Evolutionary conservation across 2,888 invertebrate species (phyloP).

Genomic region (Oscheius onirici): DNA sequence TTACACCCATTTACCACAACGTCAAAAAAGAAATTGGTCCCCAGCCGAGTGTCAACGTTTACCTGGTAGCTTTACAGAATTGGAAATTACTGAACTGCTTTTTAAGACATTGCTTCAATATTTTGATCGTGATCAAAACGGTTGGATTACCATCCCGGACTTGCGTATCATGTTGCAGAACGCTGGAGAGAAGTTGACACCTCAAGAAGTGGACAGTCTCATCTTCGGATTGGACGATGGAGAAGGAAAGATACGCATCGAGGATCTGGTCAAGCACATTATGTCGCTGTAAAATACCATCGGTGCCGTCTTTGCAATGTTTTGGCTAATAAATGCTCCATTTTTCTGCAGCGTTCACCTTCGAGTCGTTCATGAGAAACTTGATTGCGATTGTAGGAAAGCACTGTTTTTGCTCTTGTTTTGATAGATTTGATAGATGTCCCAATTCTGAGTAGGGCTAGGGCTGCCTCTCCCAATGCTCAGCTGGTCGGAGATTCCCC

Average conservation of each 20-base stretch:
- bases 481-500: no score
- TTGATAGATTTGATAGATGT: no score
- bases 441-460: no score
- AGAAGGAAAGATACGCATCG: conserved; percentile 48
- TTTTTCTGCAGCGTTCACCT: no score
- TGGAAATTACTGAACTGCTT: no score
- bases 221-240: conserved; percentile 41
- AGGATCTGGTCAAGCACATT: conserved; percentile 34
- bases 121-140: conserved; percentile 64
- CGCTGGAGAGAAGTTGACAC: conserved; percentile 43
- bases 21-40: conserved; percentile 52
- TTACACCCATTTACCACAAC: conserved; percentile 60
- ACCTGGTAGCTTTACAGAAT: conserved; percentile 37
- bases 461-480: no score
- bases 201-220: conserved; percentile 44
- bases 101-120: conserved; percentile 55
- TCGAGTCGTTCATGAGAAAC: no score
- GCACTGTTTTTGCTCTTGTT: no score
- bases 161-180: conserved; percentile 53
- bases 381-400: no score
- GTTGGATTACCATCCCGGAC: conserved; percentile 48
- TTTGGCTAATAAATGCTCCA: neutral
- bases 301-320: no score
- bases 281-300: conserved; percentile 14
- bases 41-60: conserved; percentile 42